Conservation (phyloP, 2,797 vertebrate genomes). For the Oreonectes daqikongensis region DNA sequence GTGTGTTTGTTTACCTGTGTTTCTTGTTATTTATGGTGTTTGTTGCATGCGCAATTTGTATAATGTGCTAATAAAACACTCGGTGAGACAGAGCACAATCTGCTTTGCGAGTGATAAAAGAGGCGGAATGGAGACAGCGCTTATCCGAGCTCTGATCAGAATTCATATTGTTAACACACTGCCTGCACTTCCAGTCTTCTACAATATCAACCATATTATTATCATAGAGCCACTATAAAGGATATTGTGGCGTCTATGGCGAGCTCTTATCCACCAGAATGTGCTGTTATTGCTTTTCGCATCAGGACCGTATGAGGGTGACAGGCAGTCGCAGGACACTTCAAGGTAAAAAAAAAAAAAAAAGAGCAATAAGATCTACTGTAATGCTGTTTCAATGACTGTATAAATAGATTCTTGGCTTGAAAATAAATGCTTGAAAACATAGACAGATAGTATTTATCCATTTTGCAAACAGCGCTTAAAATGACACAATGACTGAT, state of each 20-base stretch:
- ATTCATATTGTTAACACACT: slow-evolving; percentile 64
- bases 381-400: slow-evolving; percentile 28
- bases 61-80: slow-evolving; percentile 59
- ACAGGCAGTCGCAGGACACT: slow-evolving; percentile 43
- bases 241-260: slow-evolving; percentile 58
- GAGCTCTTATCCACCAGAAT: slow-evolving; percentile 55
- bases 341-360: slow-evolving; percentile 31
- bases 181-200: slow-evolving; percentile 56
- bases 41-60: slow-evolving; percentile 59
- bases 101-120: slow-evolving; percentile 60
- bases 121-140: slow-evolving; percentile 57
- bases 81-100: slow-evolving; percentile 46
- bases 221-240: slow-evolving; percentile 62
- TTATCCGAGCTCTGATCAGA: slow-evolving; percentile 68
- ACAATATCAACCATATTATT: slow-evolving; percentile 60
- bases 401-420: slow-evolving; percentile 14
- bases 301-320: slow-evolving; percentile 48
- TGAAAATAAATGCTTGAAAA: slow-evolving; percentile 34
- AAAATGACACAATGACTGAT: slow-evolving; percentile 17
- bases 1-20: slow-evolving; percentile 56
- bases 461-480: background rate
- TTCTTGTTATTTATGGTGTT: slow-evolving; percentile 54
- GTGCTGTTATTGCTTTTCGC: slow-evolving; percentile 61
- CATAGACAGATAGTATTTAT: slow-evolving; percentile 4
- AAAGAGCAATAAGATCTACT: slow-evolving; percentile 38